Conservation (phyloP, 2,113 vertebrate species). For the Nycticebus coucang region DNA sequence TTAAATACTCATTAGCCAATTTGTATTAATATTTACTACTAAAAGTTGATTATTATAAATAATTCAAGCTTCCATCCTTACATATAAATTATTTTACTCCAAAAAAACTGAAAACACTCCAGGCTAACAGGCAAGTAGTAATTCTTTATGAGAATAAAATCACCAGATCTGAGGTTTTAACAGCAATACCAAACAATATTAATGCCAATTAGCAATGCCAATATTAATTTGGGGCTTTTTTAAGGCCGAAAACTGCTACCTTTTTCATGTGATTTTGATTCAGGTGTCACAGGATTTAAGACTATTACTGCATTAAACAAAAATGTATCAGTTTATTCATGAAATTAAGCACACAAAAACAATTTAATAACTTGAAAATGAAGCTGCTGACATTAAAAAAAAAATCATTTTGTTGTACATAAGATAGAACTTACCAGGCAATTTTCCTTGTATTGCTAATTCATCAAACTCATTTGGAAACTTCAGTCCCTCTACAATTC, state of each 20-base stretch:
- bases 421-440: conserved; percentile 89
- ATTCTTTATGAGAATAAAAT: neutral
- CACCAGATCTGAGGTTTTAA: neutral
- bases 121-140: neutral
- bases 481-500: conserved; percentile 96
- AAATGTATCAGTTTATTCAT: neutral
- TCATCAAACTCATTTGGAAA: conserved; percentile 99
- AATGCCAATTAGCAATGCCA: too few relatives aligned
- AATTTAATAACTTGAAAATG: neutral
- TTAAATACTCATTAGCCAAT: conserved; percentile 24
- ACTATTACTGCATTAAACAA: neutral
- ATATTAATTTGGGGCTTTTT: neutral
- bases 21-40: conserved; percentile 50
- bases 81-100: conserved; percentile 36
- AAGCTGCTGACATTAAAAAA: neutral
- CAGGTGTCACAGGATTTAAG: neutral
- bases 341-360: neutral
- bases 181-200: neutral
- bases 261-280: conserved; percentile 28
- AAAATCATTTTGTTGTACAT: neutral
- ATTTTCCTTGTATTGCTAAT: conserved; percentile 93
- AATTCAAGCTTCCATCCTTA: conserved; percentile 4
- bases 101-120: conserved; percentile 38
- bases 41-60: conserved; percentile 26
- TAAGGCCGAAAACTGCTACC: neutral